These are phyloP conservation scores for Callionymus lyra DNA, from an alignment of 2,113 vertebrate species.

Conservation along the genomic window DNA sequence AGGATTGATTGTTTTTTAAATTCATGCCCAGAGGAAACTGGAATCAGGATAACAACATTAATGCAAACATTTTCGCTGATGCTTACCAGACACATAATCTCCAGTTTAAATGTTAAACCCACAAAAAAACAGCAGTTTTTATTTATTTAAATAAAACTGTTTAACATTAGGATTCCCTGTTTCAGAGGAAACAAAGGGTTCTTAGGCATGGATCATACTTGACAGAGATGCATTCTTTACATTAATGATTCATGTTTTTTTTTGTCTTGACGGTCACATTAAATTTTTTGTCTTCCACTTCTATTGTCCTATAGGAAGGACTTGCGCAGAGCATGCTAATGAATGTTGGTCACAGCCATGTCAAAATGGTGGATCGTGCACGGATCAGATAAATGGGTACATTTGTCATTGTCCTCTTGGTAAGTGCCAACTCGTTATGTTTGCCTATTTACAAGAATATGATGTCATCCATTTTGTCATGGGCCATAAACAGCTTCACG, in stretches of 20 bases:
- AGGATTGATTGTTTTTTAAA: constrained; percentile 32
- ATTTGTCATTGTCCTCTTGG: constrained; percentile 65
- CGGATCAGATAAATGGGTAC: constrained; percentile 62
- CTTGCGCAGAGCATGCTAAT: constrained; percentile 48
- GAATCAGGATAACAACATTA: constrained; percentile 16
- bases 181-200: not conserved
- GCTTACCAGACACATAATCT: constrained; percentile 24
- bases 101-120: constrained; percentile 17
- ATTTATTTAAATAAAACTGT: too few relatives aligned
- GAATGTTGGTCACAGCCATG: constrained; percentile 65
- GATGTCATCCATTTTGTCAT: constrained; percentile 18
- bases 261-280: not conserved
- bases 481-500: too few relatives aligned
- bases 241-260: not conserved
- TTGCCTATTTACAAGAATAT: constrained; percentile 39
- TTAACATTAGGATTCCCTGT: too few relatives aligned
- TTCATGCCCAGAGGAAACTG: constrained; percentile 24
- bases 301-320: constrained; percentile 54
- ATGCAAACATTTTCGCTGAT: constrained; percentile 12
- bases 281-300: constrained; percentile 18
- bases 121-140: constrained; percentile 5
- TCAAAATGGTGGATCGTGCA: constrained; percentile 67
- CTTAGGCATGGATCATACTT: constrained; percentile 3
- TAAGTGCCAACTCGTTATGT: constrained; percentile 48
- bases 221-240: not conserved